These are phyloP conservation scores for Cremastobaeus sp. DNA, from an alignment of 2,888 invertebrate genomes.

Conservation along the genomic window DNA sequence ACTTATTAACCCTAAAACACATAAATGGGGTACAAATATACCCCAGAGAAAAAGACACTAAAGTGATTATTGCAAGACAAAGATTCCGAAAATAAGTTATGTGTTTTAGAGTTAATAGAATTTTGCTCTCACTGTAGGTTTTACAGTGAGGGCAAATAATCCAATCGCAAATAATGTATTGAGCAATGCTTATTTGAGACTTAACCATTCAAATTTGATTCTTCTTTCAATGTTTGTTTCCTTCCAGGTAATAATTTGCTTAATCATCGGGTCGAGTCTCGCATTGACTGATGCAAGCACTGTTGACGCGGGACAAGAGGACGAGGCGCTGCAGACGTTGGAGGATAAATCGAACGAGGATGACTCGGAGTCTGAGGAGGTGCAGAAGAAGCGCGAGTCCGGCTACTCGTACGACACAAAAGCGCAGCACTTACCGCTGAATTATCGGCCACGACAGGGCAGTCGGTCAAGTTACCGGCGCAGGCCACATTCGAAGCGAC, in stretches of 20 bases:
- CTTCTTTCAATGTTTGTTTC: too few species aligned
- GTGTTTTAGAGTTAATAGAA: too few species aligned
- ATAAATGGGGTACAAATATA: too few species aligned
- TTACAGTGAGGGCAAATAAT: too few species aligned
- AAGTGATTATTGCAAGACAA: too few species aligned
- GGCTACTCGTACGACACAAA: constrained; percentile 70
- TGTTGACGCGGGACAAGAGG: constrained; percentile 7
- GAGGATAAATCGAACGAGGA: constrained; percentile 28
- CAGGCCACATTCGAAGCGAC: constrained; percentile 64
- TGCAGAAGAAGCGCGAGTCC: constrained; percentile 71
- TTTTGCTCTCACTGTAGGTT: too few species aligned
- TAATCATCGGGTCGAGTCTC: constrained; percentile 59
- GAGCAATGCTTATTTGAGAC: too few species aligned
- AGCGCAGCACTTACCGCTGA: constrained; percentile 58
- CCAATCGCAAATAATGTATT: too few species aligned
- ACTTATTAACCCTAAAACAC: too few species aligned
- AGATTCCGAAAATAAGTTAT: too few species aligned
- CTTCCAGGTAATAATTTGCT: constrained; percentile 63
- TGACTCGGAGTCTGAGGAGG: constrained; percentile 58
- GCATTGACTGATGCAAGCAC: constrained; percentile 48
- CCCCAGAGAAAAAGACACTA: too few species aligned
- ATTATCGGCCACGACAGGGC: constrained; percentile 59
- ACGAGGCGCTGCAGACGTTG: constrained; percentile 2
- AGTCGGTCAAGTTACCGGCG: constrained; percentile 63
- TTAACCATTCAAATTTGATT: too few species aligned